Conservation (phyloP, 1,140 invertebrate species). For the Euwallacea similis region DNA sequence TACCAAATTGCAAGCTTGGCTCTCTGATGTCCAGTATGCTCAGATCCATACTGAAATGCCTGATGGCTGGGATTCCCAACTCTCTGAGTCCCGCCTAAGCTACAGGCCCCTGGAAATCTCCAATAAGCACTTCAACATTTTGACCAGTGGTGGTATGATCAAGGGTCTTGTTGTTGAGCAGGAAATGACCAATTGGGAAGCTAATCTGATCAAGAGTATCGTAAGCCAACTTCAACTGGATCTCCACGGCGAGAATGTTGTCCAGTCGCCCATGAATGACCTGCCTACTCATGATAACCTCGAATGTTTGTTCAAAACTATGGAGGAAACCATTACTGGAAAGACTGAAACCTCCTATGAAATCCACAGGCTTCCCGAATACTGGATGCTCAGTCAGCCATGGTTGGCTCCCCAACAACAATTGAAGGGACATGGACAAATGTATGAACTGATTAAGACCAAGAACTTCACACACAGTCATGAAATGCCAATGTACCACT, state of each 20-base stretch:
- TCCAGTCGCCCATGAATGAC: constrained; percentile 55
- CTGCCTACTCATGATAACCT: constrained; percentile 56
- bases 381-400: constrained; percentile 54
- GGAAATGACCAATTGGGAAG: constrained; percentile 60
- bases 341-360: constrained; percentile 69
- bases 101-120: constrained; percentile 57
- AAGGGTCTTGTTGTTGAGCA: constrained; percentile 59
- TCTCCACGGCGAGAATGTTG: constrained; percentile 55
- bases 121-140: constrained; percentile 63
- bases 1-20: constrained; percentile 55
- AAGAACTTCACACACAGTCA: constrained; percentile 67
- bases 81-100: constrained; percentile 56
- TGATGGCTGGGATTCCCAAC: constrained; percentile 54
- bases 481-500: constrained; percentile 61
- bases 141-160: constrained; percentile 62
- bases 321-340: constrained; percentile 70
- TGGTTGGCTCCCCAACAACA: constrained; percentile 58
- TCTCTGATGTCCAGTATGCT: constrained; percentile 59
- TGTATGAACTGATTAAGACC: constrained; percentile 66
- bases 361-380: constrained; percentile 60
- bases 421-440: constrained; percentile 53
- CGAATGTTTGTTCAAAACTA: constrained; percentile 62
- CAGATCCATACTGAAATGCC: constrained; percentile 59
- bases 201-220: constrained; percentile 69
- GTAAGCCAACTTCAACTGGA: constrained; percentile 68